phyloP scores from a whole-genome alignment of 2,888 invertebrate species.

The Mamestra brassicae region DNA sequence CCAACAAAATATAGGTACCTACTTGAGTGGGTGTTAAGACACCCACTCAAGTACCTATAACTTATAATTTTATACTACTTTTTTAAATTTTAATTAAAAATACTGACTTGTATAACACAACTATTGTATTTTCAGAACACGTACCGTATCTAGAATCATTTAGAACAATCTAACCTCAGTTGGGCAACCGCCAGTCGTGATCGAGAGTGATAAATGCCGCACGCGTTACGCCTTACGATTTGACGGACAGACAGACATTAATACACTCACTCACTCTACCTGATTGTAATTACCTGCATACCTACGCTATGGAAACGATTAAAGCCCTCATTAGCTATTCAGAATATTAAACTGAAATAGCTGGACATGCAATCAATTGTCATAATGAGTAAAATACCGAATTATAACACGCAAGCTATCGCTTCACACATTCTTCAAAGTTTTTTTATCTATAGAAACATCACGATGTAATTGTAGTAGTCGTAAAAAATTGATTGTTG shows the following conservation, averaged over 20 bases:
- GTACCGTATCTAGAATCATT: slow-evolving; percentile 44
- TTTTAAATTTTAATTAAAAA: neutral
- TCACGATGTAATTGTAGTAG: slow-evolving; percentile 72
- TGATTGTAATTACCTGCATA: slow-evolving; percentile 79
- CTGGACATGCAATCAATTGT: slow-evolving; percentile 83
- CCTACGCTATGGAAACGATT: slow-evolving; percentile 84
- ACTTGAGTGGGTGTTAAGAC: too few relatives aligned
- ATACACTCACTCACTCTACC: slow-evolving; percentile 75
- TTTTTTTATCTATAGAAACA: slow-evolving; percentile 66
- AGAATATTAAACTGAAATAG: slow-evolving; percentile 83
- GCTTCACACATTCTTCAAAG: slow-evolving; percentile 79
- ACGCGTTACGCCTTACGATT: slow-evolving; percentile 72
- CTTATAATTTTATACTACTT: neutral
- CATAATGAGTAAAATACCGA: slow-evolving; percentile 83
- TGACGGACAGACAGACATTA: slow-evolving; percentile 77
- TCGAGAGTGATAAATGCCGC: slow-evolving; percentile 76
- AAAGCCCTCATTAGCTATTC: slow-evolving; percentile 83
- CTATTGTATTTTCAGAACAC: slow-evolving; percentile 39
- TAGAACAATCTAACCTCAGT: slow-evolving; percentile 55
- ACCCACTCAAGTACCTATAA: too few relatives aligned
- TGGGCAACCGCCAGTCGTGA: slow-evolving; percentile 67
- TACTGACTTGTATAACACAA: neutral
- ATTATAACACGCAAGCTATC: slow-evolving; percentile 84
- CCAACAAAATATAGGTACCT: too few relatives aligned
- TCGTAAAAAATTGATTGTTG: slow-evolving; percentile 69